These are phyloP conservation scores for Cryptotis parvus DNA, from an alignment of 2,113 vertebrate genomes.

Conservation along the genomic window DNA sequence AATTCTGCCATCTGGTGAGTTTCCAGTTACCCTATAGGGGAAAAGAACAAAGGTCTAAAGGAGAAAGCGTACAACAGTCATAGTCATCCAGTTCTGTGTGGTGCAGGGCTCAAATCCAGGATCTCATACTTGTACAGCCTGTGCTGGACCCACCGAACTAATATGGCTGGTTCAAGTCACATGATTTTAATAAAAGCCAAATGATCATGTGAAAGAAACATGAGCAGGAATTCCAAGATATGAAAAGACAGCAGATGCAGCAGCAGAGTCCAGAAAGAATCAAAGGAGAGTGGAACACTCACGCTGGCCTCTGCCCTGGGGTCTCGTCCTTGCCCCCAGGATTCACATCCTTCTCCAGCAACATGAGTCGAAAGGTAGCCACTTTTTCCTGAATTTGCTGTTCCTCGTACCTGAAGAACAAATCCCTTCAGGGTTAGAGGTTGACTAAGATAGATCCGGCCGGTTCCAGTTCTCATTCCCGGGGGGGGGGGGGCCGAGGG, in stretches of 20 bases:
- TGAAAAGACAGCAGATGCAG: background rate
- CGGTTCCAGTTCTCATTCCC: constrained; percentile 30
- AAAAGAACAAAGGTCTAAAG: background rate
- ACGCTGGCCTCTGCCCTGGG: constrained; percentile 82
- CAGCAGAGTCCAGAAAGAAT: background rate
- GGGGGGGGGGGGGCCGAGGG: too few relatives aligned
- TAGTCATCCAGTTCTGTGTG: too few relatives aligned
- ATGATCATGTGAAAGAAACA: background rate
- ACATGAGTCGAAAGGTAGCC: constrained; percentile 95
- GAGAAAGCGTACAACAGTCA: background rate
- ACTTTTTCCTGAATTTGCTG: constrained; percentile 96
- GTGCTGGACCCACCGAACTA: too few relatives aligned
- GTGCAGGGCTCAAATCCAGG: too few relatives aligned
- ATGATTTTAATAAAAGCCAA: background rate
- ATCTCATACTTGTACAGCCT: too few relatives aligned
- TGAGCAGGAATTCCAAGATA: background rate
- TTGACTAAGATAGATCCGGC: background rate
- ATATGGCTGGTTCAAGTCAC: background rate
- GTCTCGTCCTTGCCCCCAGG: constrained; percentile 86
- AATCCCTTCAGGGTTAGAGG: constrained; percentile 68
- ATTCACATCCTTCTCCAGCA: constrained; percentile 93
- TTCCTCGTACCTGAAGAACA: constrained; percentile 90
- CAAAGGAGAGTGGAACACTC: constrained; percentile 64
- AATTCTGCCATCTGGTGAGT: constrained; percentile 95
- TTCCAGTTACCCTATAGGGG: constrained; percentile 90